phyloP scores from a whole-genome alignment of 35 echinoderm and acorn worm genomes.

The Strongylocentrotus purpuratus region DNA sequence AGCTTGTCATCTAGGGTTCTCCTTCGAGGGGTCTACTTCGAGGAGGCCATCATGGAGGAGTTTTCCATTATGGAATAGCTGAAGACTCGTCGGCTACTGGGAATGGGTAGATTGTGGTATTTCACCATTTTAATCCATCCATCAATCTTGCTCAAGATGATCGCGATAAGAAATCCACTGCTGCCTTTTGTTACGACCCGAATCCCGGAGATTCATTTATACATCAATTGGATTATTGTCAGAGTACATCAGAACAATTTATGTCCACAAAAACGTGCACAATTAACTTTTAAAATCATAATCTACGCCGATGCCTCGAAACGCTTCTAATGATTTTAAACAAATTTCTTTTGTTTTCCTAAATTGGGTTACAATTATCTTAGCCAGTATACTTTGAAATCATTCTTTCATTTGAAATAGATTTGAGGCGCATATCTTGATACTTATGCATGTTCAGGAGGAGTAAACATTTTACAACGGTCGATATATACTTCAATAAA shows the following conservation, averaged over 20 bases:
- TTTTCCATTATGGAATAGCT: neutral
- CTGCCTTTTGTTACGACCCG: neutral
- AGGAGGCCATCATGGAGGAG: neutral
- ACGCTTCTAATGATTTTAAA: neutral
- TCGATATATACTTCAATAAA: too few species aligned
- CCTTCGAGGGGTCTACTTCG: neutral
- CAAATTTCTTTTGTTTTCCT: too few species aligned
- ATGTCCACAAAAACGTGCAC: neutral
- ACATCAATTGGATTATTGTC: neutral
- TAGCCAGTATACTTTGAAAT: too few species aligned
- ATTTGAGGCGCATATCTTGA: too few species aligned
- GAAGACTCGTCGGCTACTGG: neutral
- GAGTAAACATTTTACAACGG: too few species aligned
- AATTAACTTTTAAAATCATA: neutral
- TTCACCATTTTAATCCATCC: neutral
- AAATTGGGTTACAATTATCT: too few species aligned
- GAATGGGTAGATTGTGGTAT: slow-evolving; percentile 8
- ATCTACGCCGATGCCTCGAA: neutral
- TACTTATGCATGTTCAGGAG: too few species aligned
- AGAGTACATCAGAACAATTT: neutral
- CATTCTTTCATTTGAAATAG: too few species aligned
- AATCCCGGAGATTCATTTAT: neutral
- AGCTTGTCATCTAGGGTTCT: neutral
- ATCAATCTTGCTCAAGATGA: slow-evolving; percentile 11
- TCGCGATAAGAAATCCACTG: neutral